These are phyloP conservation scores for Parapristionchus giblindavisi DNA, from an alignment of 2,888 invertebrate genomes.

Conservation along the genomic window DNA sequence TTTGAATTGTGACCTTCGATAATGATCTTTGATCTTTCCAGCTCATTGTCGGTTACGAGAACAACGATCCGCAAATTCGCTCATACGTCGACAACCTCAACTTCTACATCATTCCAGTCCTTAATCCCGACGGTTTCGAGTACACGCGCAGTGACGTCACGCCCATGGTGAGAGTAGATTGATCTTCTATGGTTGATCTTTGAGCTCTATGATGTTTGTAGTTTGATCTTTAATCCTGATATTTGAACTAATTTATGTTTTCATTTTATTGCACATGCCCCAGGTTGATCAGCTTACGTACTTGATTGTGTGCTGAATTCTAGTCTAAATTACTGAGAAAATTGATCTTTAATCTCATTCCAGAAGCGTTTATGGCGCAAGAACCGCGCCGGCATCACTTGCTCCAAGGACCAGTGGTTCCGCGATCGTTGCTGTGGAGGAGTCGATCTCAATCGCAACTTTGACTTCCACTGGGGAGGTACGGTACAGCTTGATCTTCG, in stretches of 20 bases:
- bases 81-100: constrained; percentile 52
- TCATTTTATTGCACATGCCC: too few species aligned
- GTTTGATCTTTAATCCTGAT: neutral
- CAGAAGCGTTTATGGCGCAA: constrained; percentile 68
- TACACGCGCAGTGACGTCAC: constrained; percentile 64
- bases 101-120: constrained; percentile 64
- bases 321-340: neutral
- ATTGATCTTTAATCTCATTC: constrained; percentile 15
- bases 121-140: constrained; percentile 66
- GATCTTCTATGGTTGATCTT: neutral
- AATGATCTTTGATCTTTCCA: constrained; percentile 42
- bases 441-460: constrained; percentile 68
- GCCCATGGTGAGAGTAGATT: constrained; percentile 49
- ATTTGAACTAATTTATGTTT: neutral
- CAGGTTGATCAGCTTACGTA: too few species aligned
- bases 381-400: constrained; percentile 61
- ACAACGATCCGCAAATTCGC: constrained; percentile 44
- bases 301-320: neutral
- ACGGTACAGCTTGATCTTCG: neutral
- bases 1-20: too few species aligned
- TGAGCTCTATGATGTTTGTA: neutral
- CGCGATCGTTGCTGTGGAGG: constrained; percentile 67
- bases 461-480: constrained; percentile 65
- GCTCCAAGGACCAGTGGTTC: constrained; percentile 57
- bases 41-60: constrained; percentile 62